Conservation (phyloP, 2,113 vertebrate genomes). For the Cinclus cinclus region DNA sequence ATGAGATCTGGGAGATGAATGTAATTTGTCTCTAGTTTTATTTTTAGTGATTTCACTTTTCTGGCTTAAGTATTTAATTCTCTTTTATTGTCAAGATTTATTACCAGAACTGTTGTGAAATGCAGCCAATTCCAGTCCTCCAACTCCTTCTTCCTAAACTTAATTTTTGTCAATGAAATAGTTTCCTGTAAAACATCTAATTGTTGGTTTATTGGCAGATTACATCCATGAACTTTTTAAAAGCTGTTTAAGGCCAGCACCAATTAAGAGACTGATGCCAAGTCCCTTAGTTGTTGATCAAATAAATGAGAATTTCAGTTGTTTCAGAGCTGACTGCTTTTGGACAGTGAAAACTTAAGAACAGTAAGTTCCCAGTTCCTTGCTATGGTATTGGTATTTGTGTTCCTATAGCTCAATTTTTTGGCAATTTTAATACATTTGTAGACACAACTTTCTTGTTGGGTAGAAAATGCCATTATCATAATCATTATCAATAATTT, state of each 20-base stretch:
- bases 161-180: slow-evolving; percentile 61
- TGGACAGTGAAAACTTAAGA: neutral
- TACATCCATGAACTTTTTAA: neutral
- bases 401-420: neutral
- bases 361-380: neutral
- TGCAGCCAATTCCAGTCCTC: slow-evolving; percentile 24
- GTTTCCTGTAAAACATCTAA: slow-evolving; percentile 40
- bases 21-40: slow-evolving; percentile 45
- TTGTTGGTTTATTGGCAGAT: slow-evolving; percentile 22
- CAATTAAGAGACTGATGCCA: neutral
- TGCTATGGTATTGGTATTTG: neutral
- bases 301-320: slow-evolving; percentile 41
- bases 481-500: neutral
- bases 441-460: neutral
- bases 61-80: slow-evolving; percentile 34
- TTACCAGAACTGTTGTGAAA: slow-evolving; percentile 21
- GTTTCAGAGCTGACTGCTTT: neutral
- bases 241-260: slow-evolving; percentile 4
- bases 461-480: neutral
- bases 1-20: neutral
- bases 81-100: slow-evolving; percentile 53
- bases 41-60: slow-evolving; percentile 62
- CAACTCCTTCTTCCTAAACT: slow-evolving; percentile 29
- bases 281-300: slow-evolving; percentile 2
- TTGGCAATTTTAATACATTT: neutral